phyloP scores from a whole-genome alignment of 1,140 invertebrate genomes.

The Drosophila albomicans region DNA sequence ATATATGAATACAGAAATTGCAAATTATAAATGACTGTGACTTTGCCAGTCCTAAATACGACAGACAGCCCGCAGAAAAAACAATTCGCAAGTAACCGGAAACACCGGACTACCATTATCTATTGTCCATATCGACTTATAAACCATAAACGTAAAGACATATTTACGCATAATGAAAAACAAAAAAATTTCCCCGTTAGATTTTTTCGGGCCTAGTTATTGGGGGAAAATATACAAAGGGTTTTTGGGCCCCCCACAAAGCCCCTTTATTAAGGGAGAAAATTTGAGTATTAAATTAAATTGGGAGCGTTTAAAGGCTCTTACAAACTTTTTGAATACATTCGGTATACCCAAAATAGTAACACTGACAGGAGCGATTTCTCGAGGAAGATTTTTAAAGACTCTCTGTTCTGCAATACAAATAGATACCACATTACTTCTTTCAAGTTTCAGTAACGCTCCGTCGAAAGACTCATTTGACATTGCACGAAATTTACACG shows the following conservation, averaged over 20 bases:
- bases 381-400: too few species aligned
- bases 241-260: too few species aligned
- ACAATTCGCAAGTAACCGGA: background rate
- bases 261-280: too few species aligned
- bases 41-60: conserved; percentile 8
- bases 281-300: too few species aligned
- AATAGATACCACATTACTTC: background rate
- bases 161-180: conserved; percentile 24
- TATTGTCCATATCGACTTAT: conserved; percentile 14
- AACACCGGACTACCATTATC: conserved; percentile 9
- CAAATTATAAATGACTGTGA: background rate
- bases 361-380: background rate
- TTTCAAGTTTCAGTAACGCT: background rate
- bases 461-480: conserved; percentile 1
- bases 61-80: conserved; percentile 25
- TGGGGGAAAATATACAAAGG: too few species aligned
- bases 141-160: background rate
- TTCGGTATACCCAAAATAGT: conserved; percentile 28
- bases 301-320: too few species aligned
- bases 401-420: too few species aligned
- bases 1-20: conserved; percentile 10
- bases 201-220: background rate
- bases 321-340: conserved; percentile 3
- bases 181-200: conserved; percentile 13
- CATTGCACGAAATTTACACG: background rate